A percentile compares a stretch with the other conserved stretches of the same genome.
phyloP scores from a whole-genome alignment of 2,113 vertebrate genomes.

The Porphyrio hochstetteri region DNA sequence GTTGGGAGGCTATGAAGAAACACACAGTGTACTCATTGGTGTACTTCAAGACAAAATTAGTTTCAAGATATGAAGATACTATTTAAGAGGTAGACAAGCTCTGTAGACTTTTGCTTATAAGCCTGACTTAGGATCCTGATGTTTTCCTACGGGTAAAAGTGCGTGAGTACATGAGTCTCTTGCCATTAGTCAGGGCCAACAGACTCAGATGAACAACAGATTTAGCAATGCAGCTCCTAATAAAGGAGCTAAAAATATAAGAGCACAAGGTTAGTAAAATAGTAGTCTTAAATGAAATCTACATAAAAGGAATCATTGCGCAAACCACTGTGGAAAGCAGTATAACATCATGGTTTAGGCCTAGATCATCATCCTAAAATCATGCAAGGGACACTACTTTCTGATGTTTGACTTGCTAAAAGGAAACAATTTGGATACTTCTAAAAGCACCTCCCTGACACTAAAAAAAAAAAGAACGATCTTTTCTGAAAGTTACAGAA shows the following conservation, averaged over 20 bases:
- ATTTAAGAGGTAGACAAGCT: not conserved
- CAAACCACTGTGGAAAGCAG: not conserved
- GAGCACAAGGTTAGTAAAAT: not conserved
- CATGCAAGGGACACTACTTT: not conserved
- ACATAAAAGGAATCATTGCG: not conserved
- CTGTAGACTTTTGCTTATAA: not conserved
- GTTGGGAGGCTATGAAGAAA: not conserved
- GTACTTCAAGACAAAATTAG: not conserved
- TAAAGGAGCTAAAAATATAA: not conserved
- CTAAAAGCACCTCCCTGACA: not conserved
- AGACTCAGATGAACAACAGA: not conserved
- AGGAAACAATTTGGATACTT: not conserved
- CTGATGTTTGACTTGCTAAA: not conserved
- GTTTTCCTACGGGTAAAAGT: not conserved
- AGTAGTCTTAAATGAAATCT: not conserved
- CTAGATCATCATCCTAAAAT: not conserved
- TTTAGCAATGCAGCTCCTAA: not conserved
- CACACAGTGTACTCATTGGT: not conserved
- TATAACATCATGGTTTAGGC: not conserved
- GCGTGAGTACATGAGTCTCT: rapidly evolving
- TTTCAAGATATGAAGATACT: not conserved
- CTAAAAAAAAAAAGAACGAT: not conserved
- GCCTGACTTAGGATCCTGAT: not conserved
- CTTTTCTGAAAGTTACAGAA: not conserved
- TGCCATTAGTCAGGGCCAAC: not conserved